Evolutionary conservation across 2,888 invertebrate genomes (phyloP), one percentile per base, ranked within the genome.

Genomic region (Caradrina clavipalpis): DNA sequence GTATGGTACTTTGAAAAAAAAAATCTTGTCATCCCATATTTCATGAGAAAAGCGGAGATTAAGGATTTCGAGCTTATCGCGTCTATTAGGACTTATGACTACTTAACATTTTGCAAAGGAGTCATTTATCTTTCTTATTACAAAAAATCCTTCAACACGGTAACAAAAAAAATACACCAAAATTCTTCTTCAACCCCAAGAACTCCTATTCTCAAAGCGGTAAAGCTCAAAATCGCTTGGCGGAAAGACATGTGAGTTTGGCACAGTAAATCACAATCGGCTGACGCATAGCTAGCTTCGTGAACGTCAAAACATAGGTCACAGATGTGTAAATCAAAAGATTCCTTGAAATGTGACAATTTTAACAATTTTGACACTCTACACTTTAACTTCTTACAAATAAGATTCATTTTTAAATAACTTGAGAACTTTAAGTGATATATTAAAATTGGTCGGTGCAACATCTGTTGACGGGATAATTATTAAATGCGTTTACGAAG

Each of bases 261-360:
- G 62, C 35, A 66, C 50, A 59, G 68, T 87, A 87, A 86, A 89
- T 89, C 86, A 86, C 74, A 69, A 82, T 81, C 54, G 66, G 72
- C 60, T 81, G 83, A 85, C 85, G 70, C 81, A 75, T 81, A 81
- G 78, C 83, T 81, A 77, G 80, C 83, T 87, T 76, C 73, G 80
- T 71, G 74, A 81, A 86, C 79, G 88, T 89, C 89, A 89, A 87
- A 89, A 89, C 88, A 87, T 80, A 84, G 85, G 85, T 86, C 85
- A 78, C 80, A 73, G 69, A 76, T 75, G 77, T 75, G 77, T 88
- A 86, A 88, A 88, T 89, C 87, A 85, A 78, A 70, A 81, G 79
- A 78, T 86, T 81, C 77, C 83, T 69, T 50, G 71, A 84, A 85
- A 77, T 68, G 55, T 47, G 39, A 58, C 78, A 69, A 67, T 65